Evolutionary conservation across 2,113 vertebrate species (phyloP), one percentile per base, ranked within the genome.

Genomic region (Alexandromys fortis): DNA sequence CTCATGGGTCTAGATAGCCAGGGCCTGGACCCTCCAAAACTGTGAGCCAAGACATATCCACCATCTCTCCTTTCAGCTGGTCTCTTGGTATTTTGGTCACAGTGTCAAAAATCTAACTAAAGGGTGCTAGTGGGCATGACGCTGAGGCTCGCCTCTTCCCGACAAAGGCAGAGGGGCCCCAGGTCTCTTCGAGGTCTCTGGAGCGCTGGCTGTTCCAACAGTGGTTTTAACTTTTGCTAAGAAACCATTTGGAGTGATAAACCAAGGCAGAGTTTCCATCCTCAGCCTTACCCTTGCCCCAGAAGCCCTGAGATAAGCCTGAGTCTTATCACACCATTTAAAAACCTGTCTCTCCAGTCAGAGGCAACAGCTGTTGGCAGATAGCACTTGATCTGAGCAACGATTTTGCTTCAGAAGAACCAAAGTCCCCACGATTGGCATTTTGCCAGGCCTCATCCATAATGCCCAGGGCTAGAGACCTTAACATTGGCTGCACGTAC

Each of bases 251-350:
- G 28, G 38, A 55, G 30, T 17, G 35, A 87, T 70, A 88, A 90
- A 28, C 45, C 73, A 79, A 28, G 45, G 30, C 67, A 38, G 9
- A 0, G 58, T 86, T 89, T 42, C 61, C 76, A 45, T 61, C 73
- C 68, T 30, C 58, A 49, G 47, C 63, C 52, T 92, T 49, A 55
- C 89, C 52, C 45, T 86, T 89, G 89, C 6, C 58, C 82, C 22
- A 10, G 47, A 86, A 55, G 11, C 58, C 86, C 58, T 47, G 86
- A 72, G 72, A 89, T 92, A 95, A 96, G 81, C n/a, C 49, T 76
- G 86, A 72, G 42, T 81, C 94, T 96, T 95, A 90, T 89, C 91
- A 88, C 7, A n/a, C 65, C 70, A 73, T 95, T 94, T 86, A 68
- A 47, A 83, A 83, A 26, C 79, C 83, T 33, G 65, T 95, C 89